A percentile compares a stretch with the other conserved stretches of the same genome.
These are phyloP conservation scores for Sus cebifrons DNA, from an alignment of 2,797 vertebrate genomes.

Conservation along the genomic window DNA sequence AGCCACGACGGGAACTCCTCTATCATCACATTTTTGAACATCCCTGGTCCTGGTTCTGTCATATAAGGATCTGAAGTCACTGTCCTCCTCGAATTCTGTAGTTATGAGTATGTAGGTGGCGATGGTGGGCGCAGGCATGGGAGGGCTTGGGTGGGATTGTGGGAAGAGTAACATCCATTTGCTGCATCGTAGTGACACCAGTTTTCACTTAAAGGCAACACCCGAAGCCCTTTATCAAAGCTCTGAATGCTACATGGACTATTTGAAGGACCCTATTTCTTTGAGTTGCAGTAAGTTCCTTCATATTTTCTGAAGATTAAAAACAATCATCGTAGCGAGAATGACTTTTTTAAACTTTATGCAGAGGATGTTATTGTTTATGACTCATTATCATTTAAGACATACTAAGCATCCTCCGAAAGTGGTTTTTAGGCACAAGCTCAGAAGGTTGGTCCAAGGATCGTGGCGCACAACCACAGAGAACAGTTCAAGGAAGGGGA, in stretches of 20 bases:
- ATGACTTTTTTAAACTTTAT: slow-evolving; percentile 1
- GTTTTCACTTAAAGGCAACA: not conserved
- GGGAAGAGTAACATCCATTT: not conserved
- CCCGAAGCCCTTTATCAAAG: not conserved
- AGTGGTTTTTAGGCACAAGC: not conserved
- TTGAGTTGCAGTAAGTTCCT: not conserved
- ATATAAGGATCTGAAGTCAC: not conserved
- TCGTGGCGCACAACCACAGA: not conserved
- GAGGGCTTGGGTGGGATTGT: not conserved
- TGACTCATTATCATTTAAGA: slow-evolving; percentile 28
- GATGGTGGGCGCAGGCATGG: not conserved
- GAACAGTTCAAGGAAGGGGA: slow-evolving; percentile 11
- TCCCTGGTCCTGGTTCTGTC: not conserved
- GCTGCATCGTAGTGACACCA: not conserved
- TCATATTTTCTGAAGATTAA: slow-evolving; percentile 45
- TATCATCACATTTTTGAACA: not conserved
- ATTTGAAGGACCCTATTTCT: slow-evolving; percentile 29
- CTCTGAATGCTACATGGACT: not conserved
- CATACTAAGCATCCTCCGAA: not conserved
- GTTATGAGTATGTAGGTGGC: not conserved
- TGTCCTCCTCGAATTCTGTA: not conserved
- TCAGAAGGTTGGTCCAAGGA: not conserved
- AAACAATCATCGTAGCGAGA: not conserved
- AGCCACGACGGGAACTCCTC: too few relatives aligned
- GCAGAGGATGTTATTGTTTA: not conserved